Evolutionary conservation across 2,113 vertebrate species (phyloP), one percentile per base, ranked within the genome.

Genomic region (Castor canadensis): DNA sequence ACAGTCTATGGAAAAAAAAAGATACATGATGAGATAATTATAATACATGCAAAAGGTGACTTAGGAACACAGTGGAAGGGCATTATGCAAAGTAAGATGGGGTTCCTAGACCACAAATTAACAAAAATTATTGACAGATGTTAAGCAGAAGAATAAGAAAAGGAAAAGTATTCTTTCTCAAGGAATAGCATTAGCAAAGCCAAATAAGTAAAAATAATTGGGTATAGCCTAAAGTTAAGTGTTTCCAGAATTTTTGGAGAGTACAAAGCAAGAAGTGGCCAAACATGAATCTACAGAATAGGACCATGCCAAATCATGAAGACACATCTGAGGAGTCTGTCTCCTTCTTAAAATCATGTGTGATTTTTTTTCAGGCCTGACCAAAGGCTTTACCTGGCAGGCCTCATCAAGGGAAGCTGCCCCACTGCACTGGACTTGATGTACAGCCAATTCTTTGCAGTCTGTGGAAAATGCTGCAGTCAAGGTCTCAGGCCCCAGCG

Each of bases 131-230:
- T 56, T 88, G 82, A 84, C 12, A 96, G 85, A 90, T 64, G 49
- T 35, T 76, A 87, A 62, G 10, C 30, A 92, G 26, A 26, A 91
- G 30, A 90, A 64, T 20, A 85, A 94, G 20, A 79, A 95, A 91
- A 95, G 52, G 58, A 89, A 91, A 95, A 93, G 20, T 24, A 62
- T 73, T 92, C 75, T 87, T 93, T 89, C 35, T 90, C 49, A 87
- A 47, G 56, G 26, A 95, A 82, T 1, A 76, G 56, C 64, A 96
- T 35, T 22, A 87, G 16, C 47, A 93, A 97, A 80, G 67, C 47
- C 38, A 95, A 88, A 20, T 32, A 67, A 90, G 20, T 40, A 81
- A 88, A 91, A 85, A 77, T 5, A 82, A 72, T 0, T 40, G 19
- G 15, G 20, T 26, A 84, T 17, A 69, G 0, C 13, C 54, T 84